Base-by-base conservation (phyloP, 2,888 invertebrate genomes). In the Drosophila anomalata region DNA sequence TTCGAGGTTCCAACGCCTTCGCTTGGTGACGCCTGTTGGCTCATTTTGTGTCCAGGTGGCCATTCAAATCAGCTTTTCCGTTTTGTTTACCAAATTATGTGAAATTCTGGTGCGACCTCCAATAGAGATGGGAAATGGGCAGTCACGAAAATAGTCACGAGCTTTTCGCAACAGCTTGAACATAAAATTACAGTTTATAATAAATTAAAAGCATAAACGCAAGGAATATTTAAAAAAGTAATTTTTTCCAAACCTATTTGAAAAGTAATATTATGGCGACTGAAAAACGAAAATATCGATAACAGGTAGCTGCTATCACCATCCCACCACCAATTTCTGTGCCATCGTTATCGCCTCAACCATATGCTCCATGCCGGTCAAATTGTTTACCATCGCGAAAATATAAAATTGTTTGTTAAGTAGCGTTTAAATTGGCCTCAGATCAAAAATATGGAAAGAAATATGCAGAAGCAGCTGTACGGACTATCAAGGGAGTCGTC, bases 1-100 rank as follows among this genome's bases (percentile, higher is more conserved):
- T 87, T 92, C 91, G 22, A 91, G 76, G 78, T 92, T 91, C 92
- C 92, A 92, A 76, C 91, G 91, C 41, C 91, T 80, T 24, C 92
- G 75, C 33, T 86, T 87, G 31, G 82, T 77, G 29, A 84, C 70
- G 20, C 91, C 91, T 61, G 86, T 77, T 12, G 91, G 92, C 74
- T 86, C 79, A 63, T 89, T 90, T 79, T 90, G 90, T 11, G 91
- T 87, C 92, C 92, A 92, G 79, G 86, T 91, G 52, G 92, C 92
- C 92, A 92, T 92, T 36, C 3, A 29, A 48, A 48, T 3, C 24
- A 39, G 20, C 31, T 39, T 50, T 33, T 33, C 46, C 22, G 41
- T 14, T 56, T 78, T 84, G 78, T 70, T 76, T 81, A 85, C 67
- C 17, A 46, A 42, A 67, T 54, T 46, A 58, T 54, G 20, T 57